These are phyloP conservation scores for Heteromyza rotundicornis DNA, from an alignment of 2,888 invertebrate genomes.

Conservation along the genomic window DNA sequence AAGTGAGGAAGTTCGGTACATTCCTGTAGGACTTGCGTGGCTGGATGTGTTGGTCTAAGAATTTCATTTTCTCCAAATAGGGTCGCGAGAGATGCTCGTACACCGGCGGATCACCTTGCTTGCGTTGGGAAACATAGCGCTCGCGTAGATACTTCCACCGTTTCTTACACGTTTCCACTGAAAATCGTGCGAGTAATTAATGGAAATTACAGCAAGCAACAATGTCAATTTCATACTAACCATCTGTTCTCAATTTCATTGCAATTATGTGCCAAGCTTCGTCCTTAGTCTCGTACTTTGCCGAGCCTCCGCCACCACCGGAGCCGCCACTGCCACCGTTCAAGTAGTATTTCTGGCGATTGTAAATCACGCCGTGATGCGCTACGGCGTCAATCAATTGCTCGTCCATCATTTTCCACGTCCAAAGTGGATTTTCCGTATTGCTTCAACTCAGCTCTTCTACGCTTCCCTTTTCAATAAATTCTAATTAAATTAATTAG, in stretches of 20 bases:
- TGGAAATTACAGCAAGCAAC: not conserved
- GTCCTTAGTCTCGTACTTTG: conserved; percentile 61
- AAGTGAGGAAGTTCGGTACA: conserved; percentile 57
- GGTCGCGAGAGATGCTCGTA: conserved; percentile 62
- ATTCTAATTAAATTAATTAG: no score
- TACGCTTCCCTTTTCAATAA: no score
- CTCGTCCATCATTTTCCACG: conserved; percentile 61
- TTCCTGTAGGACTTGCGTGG: conserved; percentile 62
- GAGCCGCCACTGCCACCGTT: conserved; percentile 43
- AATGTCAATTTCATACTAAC: conserved; percentile 40
- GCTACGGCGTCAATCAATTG: conserved; percentile 61
- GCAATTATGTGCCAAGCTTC: conserved; percentile 61
- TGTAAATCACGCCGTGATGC: conserved; percentile 61
- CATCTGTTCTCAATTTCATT: conserved; percentile 57
- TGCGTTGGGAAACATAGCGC: conserved; percentile 61
- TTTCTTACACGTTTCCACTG: conserved; percentile 62
- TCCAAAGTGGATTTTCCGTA: no score
- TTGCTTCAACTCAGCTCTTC: no score
- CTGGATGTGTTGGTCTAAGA: conserved; percentile 61
- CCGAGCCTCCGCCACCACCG: conserved; percentile 33
- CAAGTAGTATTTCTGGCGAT: conserved; percentile 61
- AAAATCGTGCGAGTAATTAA: not conserved
- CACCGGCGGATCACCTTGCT: conserved; percentile 61
- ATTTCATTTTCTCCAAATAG: conserved; percentile 63
- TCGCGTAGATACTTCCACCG: conserved; percentile 62